These are phyloP conservation scores for Lacanobia wlatinum DNA, from an alignment of 2,888 invertebrate genomes.

Conservation along the genomic window DNA sequence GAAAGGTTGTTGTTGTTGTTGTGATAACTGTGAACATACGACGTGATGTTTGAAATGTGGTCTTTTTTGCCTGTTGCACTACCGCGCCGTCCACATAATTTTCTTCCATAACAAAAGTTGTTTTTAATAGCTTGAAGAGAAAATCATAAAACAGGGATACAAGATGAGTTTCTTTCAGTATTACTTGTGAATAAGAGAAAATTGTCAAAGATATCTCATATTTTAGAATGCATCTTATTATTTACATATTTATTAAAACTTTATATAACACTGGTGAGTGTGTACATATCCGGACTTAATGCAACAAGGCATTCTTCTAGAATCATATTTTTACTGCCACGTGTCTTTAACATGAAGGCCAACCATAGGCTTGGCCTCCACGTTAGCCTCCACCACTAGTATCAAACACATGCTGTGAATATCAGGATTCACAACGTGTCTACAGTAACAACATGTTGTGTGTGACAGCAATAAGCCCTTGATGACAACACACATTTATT, in stretches of 20 bases:
- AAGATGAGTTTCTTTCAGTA: too few relatives aligned
- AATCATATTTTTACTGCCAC: not conserved
- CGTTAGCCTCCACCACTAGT: not conserved
- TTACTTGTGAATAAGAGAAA: too few relatives aligned
- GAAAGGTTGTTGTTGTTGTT: conserved; percentile 19
- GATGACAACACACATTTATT: not conserved
- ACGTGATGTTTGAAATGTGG: not conserved
- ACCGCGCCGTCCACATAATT: not conserved
- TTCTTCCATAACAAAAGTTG: not conserved
- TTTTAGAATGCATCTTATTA: too few relatives aligned
- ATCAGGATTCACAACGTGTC: conserved; percentile 43
- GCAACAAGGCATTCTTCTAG: too few relatives aligned
- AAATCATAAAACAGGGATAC: too few relatives aligned
- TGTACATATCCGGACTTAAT: too few relatives aligned
- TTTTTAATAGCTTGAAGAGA: too few relatives aligned
- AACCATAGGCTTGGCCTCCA: conserved; percentile 11
- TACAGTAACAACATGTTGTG: conserved; percentile 18
- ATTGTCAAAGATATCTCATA: too few relatives aligned
- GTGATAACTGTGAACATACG: not conserved
- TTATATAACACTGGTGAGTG: too few relatives aligned
- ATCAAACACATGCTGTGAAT: not conserved
- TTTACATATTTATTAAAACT: too few relatives aligned
- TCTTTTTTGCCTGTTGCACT: not conserved
- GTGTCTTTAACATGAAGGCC: not conserved
- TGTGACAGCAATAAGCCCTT: conserved; percentile 13